Base-by-base conservation (phyloP, 2,888 invertebrate genomes). In the Andrena marginata region DNA sequence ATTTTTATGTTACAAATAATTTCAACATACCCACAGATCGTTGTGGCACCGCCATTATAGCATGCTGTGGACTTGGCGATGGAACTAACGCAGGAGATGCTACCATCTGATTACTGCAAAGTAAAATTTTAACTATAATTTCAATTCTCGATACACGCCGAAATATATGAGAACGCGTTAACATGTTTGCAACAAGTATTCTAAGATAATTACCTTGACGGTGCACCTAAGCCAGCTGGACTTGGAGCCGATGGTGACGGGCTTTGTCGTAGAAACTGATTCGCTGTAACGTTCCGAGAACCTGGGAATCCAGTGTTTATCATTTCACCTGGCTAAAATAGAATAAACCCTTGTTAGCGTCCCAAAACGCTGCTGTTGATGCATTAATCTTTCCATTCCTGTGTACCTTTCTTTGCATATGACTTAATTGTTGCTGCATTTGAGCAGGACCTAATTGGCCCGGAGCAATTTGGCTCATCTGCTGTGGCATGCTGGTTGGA, bases 231-330 rank as follows among this genome's bases (percentile, higher is more conserved):
- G 60, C 95, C 95, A 42, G 96, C 97, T 0, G 96, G 96, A 63
- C 97, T 96, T 8, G 96, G 96, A 0, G 96, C 97, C 0, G 97
- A 97, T 0, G 97, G 97, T 20, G 97, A 97, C 0, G 97, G 97
- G 90, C 97, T 97, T 92, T 97, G 97, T 0, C 97, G 95, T 87
- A 97, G 95, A 94, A 97, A 98, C 92, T 97, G 97, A 86, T 95
- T 96, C 3, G 97, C 97, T 0, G 96, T 96, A 0, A 96, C 96
- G 59, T 96, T 96, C 0, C 97, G 94, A 74, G 95, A 93, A 33
- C 93, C 94, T 3, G 95, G 93, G 85, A 94, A 95, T 42, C 94
- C 94, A 74, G 94, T 93, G 85, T 95, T 95, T 89, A 95, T 95
- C 93, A 95, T 95, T 92, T 95, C 95, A 10, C 84, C 87, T 31